Base-by-base conservation (phyloP, 2,113 vertebrate genomes). In the Lampris megalopsis region DNA sequence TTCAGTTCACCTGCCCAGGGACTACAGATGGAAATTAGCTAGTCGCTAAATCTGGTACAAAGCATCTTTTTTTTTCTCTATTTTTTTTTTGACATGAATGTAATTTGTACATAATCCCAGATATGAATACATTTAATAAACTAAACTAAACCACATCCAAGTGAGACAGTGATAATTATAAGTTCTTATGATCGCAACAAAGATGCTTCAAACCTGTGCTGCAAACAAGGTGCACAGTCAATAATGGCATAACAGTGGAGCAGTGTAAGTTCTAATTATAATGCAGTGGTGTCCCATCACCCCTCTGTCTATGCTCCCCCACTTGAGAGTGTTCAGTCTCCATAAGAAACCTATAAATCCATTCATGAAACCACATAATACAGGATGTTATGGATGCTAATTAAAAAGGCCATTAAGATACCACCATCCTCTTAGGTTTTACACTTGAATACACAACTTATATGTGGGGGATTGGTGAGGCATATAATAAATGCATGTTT, bases 91-190 rank as follows among this genome's bases (percentile, higher is more conserved):
- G 24, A 24, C 24, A 24, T 24, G 24, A 0, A 24, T 24, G 24
- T 24, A 24, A 24, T 24, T 24, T 24, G 24, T 24, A 24, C 24
- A 24, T 24, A 24, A 24, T 24, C 24, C 24, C 24, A 24, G 24
- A 24, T 24, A 24, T 24, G 24, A 24, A 24, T 24, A 24, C 24
- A 24, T 24, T 24, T 24, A 24, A 24, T 24, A 24, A 24, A 24
- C 24, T 24, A 24, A 24, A 24, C 24, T 24, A 24, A 24, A 24
- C 24, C 24, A 24, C 24, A 24, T 63, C 57, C 68, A 70, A 73
- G 72, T 79, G 73, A 77, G 86, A 76, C 71, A 74, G 76, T 65
- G 63, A 86, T 84, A 88, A 90, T 88, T 87, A 84, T 60, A 70
- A 71, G 77, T 86, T 73, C 73, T 67, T 75, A 75, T 78, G 81